A percentile compares a stretch with the other conserved stretches of the same genome.
Conservation (phyloP, 2,888 invertebrate genomes). For the Galerucella calmariensis region DNA sequence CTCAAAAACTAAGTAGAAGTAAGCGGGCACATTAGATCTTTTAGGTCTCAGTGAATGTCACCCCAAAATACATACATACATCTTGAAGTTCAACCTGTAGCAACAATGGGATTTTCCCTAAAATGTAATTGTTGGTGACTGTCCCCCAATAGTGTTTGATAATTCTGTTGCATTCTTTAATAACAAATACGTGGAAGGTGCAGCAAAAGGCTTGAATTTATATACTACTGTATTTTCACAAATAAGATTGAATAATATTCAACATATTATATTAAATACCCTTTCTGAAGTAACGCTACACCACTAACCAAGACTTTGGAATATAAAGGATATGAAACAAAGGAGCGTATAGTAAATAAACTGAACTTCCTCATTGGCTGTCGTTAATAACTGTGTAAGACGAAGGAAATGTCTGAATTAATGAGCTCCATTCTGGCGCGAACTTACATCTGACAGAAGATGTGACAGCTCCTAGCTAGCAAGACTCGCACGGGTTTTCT, state of each 20-base stretch:
- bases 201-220: no score
- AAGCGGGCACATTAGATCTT: no score
- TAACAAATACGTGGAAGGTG: no score
- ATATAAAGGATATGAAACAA: constrained; percentile 56
- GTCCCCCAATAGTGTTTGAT: no score
- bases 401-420: constrained; percentile 63
- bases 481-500: constrained; percentile 40
- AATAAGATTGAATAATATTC: background rate
- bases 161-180: no score
- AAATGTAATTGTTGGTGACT: no score
- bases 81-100: no score
- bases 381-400: constrained; percentile 63
- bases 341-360: constrained; percentile 59
- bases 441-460: constrained; percentile 50
- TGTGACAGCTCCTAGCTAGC: constrained; percentile 48
- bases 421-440: constrained; percentile 56
- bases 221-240: no score
- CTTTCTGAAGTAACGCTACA: background rate
- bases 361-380: constrained; percentile 61
- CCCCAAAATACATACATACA: no score
- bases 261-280: background rate
- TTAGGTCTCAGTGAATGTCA: no score
- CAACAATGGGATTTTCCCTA: no score
- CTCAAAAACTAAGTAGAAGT: no score
- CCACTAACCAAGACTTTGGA: constrained; percentile 47